Base-by-base conservation (phyloP, 2,113 vertebrate species). In the Brachyistius frenatus region DNA sequence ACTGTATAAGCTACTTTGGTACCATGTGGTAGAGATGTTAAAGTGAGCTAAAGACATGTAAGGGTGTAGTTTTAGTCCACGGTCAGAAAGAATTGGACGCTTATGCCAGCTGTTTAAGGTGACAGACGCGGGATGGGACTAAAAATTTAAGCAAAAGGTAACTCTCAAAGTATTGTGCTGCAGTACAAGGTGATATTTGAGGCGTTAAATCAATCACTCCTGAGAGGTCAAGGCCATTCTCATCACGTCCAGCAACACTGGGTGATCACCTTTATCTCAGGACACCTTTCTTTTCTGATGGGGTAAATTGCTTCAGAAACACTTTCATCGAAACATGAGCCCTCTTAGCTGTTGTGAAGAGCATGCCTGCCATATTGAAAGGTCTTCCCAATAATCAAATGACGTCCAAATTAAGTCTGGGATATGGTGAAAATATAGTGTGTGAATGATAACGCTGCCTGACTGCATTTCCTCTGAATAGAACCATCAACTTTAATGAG, bases 301-400 rank as follows among this genome's bases (percentile, higher is more conserved):
- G 15, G 54, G 55, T 73, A 73, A 75, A 69, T 53, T 53, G 35
- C 47, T 44, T 64, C 50, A 50, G 58, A 54, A 14, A 64, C 49
- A 69, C 66, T 78, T 54, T 78, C 49, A 78, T 76, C 31, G 23
- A 73, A 49, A 73, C 53, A 56, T 2, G 4, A 85, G 82, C 66
- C 63, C 63, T 79, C 64, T 30, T 35, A 54, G 35, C 8, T 14
- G 33, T 5, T 67, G 30, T 65, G 64, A 86, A 73, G 61, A 79
- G 73, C 73, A 62, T 1, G 32, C 7, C 77, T 84, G 79, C 65
- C 64, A 72, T 58, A 61, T 37, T 49, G 23, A 81, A 88, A 88
- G 65, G 76, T 83, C 69, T 78, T 78, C 56, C 58, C 55, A 76
- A 76, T 84, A 85, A 89, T 86, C 58, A 75, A 35, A 36, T 69